Evolutionary conservation across 2,113 vertebrate genomes (phyloP).

Genomic region (Psittacara wagleri): DNA sequence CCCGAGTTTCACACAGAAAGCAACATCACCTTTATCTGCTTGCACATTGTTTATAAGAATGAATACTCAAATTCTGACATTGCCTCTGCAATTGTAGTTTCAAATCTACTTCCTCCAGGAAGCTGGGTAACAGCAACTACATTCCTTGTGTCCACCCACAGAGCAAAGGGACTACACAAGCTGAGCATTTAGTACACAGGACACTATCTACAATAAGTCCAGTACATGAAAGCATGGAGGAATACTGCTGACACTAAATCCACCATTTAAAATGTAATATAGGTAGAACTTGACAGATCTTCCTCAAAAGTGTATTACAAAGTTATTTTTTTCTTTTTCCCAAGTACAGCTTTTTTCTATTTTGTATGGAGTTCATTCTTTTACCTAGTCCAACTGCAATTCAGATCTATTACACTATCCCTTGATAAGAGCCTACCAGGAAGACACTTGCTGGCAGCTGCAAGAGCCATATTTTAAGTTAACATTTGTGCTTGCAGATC

Average conservation of each 20-base stretch:
- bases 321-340: not conserved
- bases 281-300: not conserved
- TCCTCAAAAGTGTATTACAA: not conserved
- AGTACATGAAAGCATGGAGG: not conserved
- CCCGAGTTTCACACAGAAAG: rapidly evolving
- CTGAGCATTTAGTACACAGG: rapidly evolving
- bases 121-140: not conserved
- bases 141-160: not conserved
- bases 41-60: not conserved
- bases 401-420: not conserved
- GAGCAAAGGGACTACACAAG: not conserved
- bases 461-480: not conserved
- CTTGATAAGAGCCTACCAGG: not conserved
- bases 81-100: not conserved
- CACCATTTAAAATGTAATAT: not conserved
- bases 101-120: not conserved
- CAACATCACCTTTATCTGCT: not conserved
- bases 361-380: not conserved
- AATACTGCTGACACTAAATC: not conserved
- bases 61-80: not conserved
- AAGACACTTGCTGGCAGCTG: not conserved
- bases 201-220: rapidly evolving
- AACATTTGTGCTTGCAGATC: not conserved
- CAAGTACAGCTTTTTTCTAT: not conserved
- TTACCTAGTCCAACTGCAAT: not conserved